A percentile compares a stretch with the other conserved stretches of the same genome.
These are phyloP conservation scores for Furcula furcula DNA, from an alignment of 2,888 invertebrate genomes.

Conservation along the genomic window DNA sequence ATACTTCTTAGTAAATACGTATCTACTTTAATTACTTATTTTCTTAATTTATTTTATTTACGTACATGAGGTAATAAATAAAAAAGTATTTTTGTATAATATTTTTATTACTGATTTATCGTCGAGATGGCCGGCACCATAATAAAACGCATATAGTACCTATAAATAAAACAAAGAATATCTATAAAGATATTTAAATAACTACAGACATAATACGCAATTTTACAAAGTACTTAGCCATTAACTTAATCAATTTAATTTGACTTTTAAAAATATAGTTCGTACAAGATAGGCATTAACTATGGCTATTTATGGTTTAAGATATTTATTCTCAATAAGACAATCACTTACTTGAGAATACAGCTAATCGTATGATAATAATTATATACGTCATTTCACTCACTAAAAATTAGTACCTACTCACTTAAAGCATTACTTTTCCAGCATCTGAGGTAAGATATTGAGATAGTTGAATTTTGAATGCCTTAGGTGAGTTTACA, in stretches of 20 bases:
- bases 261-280: no score
- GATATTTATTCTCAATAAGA: no score
- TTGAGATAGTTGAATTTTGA: no score
- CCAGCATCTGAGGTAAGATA: no score
- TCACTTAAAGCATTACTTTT: no score
- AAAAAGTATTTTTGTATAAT: conserved; percentile 26
- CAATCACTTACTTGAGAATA: no score
- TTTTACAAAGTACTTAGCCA: conserved; percentile 12
- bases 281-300: no score
- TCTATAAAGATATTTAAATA: conserved; percentile 15
- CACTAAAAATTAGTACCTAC: no score
- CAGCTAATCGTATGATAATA: no score
- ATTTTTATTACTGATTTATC: conserved; percentile 44
- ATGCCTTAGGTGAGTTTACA: no score
- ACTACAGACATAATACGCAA: conserved; percentile 10
- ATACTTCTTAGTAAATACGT: not conserved
- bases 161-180: conserved; percentile 31
- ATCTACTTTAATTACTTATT: not conserved
- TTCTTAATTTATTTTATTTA: not conserved
- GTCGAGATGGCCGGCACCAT: conserved; percentile 44
- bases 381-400: no score
- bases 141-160: conserved; percentile 17
- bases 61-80: conserved; percentile 17
- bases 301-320: no score
- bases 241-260: not conserved